Percentiles rank a stretch among this genome's conserved stretches.
These are phyloP conservation scores for Nanorana parkeri DNA, from an alignment of 2,113 vertebrate genomes.

Conservation along the genomic window DNA sequence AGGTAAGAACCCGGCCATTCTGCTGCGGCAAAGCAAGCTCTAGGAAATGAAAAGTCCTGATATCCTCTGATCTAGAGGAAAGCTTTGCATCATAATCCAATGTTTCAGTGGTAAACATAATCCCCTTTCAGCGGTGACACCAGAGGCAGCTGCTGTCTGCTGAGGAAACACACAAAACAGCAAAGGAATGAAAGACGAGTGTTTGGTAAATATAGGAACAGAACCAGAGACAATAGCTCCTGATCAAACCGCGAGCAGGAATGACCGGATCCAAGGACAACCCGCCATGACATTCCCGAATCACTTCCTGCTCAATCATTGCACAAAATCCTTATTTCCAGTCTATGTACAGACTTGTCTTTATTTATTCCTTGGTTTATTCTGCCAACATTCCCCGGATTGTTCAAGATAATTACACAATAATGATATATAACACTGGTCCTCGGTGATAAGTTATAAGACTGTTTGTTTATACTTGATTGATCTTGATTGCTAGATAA, in stretches of 20 bases:
- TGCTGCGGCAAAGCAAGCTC: background rate
- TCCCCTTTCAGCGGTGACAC: background rate
- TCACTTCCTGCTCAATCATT: constrained; percentile 14
- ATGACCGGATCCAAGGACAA: background rate
- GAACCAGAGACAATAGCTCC: background rate
- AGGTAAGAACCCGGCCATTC: no score
- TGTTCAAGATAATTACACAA: no score
- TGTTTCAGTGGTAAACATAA: constrained; percentile 34
- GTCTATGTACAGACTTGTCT: background rate
- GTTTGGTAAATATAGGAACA: background rate
- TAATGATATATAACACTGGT: no score
- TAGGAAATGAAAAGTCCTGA: background rate
- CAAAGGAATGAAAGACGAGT: background rate
- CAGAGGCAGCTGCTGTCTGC: background rate
- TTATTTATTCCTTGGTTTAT: background rate
- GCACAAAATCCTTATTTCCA: background rate
- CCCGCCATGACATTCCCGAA: background rate
- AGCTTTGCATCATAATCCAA: constrained; percentile 19
- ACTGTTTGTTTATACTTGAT: no score
- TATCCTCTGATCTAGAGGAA: background rate
- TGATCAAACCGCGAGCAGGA: background rate
- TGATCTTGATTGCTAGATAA: no score
- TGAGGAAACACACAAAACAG: constrained; percentile 11
- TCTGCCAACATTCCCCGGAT: background rate
- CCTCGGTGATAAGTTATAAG: no score